Evolutionary conservation across 2,797 vertebrate species (phyloP), one percentile per base, ranked within the genome.

Genomic region (Notolepis coatsorum): DNA sequence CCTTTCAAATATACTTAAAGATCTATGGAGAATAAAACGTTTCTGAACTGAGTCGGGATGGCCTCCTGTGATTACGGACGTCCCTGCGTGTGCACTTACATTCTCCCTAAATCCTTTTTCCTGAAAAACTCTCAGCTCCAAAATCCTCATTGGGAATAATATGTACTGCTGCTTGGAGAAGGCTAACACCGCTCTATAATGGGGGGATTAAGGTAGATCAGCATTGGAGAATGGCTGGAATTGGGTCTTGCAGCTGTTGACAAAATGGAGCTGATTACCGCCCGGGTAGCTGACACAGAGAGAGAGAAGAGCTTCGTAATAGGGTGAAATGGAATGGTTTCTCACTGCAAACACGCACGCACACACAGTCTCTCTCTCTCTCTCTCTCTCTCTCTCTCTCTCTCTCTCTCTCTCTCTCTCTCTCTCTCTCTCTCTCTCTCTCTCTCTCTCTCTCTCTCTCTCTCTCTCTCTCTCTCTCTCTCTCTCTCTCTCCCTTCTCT

Each of bases 221-320:
- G 64, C 50, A 41, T 25, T 57, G 63, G 8, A 51, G 17, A 61
- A 45, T 17, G 43, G 30, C 51, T 50, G 7, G n/a, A 51, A 69
- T 46, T 47, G 10, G 41, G 42, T 55, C 43, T 50, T 27, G 9
- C 7, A 73, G 25, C 54, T 64, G 62, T 62, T 73, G 63, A 68
- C 67, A 68, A 53, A 80, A 68, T 62, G 37, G 23, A 61, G 41
- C 65, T 50, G 66, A 80, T 83, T 72, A 77, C 62, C 47, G 28
- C 8, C 1, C 0, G 15, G 20, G 37, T 60, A 54, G 78, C 53
- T 68, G 52, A 35, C 33, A 31, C 54, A 46, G 9, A 68, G 35
- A 75, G 86, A 68, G 57, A 76, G 59, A 58, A 20, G 43, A 57
- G 23, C 56, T 77, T 70, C 65, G 53, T 77, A 64, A 75, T 61